Evolutionary conservation across 2,797 vertebrate species (phyloP), one percentile per base, ranked within the genome.

Genomic region (Tokudaia muenninki): DNA sequence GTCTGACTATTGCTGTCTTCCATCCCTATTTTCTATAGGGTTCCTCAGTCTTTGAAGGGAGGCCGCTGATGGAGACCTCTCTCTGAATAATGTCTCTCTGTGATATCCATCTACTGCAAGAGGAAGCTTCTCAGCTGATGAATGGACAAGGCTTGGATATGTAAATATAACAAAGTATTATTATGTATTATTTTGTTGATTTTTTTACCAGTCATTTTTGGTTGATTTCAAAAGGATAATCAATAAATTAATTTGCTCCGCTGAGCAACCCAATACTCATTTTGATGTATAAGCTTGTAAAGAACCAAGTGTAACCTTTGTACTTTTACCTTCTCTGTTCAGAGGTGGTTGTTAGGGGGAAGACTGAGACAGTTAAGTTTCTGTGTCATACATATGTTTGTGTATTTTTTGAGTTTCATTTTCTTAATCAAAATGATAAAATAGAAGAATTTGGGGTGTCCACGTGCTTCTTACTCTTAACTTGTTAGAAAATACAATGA

Each of bases 231-330:
- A 74, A 91, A 61, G 14, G 9, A 78, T 55, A 87, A 82, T 81
- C 78, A 34, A 6, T 61, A 95, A 94, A 95, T 83, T 72, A 93
- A 67, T 95, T 82, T 61, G 10, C 75, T 90, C 77, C 75, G 61
- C n/a, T 67, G 22, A 6, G 26, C 65, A 91, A 50, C 37, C 37
- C 19, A 80, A 93, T 82, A 61, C 80, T 59, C 4, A 57, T 57
- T 17, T 41, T 63, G 34, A 4, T 59, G 59, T 26, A 55, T 22
- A 95, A 88, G n/a, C 97, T 97, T 97, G 90, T 98, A 92, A 44
- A 93, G 13, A 97, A 78, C 37, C 92, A 94, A 95, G 6, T 44
- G 29, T 61, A 24, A 17, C 2, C 24, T 29, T 41, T 61, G 12
- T 41, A 31, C 59, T 8, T 61, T 61, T 61, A 24, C 21, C 21